phyloP scores from a whole-genome alignment of 1,140 invertebrate species.

The Philotrypesis tridentata region DNA sequence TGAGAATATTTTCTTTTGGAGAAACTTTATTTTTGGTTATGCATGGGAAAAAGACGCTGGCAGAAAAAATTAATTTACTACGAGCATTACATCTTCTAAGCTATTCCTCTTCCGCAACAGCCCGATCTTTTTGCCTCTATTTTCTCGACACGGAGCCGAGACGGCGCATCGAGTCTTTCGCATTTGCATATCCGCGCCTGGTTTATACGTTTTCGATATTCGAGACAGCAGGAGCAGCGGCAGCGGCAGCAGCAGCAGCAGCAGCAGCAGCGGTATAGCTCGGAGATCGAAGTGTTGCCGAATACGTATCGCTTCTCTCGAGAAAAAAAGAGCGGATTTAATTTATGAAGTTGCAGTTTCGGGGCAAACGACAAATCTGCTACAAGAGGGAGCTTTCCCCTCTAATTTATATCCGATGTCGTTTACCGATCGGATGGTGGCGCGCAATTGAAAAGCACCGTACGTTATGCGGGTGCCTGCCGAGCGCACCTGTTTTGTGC shows the following conservation, averaged over 20 bases:
- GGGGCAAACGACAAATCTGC: constrained; percentile 3
- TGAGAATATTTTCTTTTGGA: too few relatives aligned
- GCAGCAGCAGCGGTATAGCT: too few relatives aligned
- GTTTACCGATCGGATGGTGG: neutral
- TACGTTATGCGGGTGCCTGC: neutral
- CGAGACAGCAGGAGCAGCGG: too few relatives aligned
- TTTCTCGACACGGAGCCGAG: neutral
- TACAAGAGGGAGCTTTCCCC: constrained; percentile 22
- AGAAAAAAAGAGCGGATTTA: constrained; percentile 6
- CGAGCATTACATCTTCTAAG: neutral
- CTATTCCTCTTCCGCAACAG: neutral
- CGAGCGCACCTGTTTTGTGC: neutral
- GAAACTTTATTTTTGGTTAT: too few relatives aligned
- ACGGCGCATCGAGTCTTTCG: neutral
- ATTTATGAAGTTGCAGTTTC: constrained; percentile 37
- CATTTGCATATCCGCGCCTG: constrained; percentile 34
- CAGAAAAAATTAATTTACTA: neutral
- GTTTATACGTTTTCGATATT: constrained; percentile 45
- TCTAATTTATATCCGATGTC: constrained; percentile 30
- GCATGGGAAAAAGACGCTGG: neutral
- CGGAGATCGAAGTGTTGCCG: constrained; percentile 7
- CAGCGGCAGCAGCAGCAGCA: neutral
- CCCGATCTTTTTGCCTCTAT: neutral
- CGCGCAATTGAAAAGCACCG: constrained; percentile 3
- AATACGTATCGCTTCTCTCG: neutral